Conservation (phyloP, 2,888 invertebrate species). For the Epinotia ramella region DNA sequence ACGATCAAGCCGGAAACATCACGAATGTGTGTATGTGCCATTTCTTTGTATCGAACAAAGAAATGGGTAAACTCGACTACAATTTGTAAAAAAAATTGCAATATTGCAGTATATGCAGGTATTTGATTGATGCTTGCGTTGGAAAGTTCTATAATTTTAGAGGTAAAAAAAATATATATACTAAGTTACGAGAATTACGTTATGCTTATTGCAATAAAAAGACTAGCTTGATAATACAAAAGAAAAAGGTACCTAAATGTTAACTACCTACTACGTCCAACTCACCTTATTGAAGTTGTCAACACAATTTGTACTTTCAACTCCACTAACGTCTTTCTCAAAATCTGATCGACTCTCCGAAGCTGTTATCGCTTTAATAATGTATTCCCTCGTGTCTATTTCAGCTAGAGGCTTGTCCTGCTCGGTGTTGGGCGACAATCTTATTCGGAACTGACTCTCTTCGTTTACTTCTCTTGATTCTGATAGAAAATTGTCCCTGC, state of each 20-base stretch:
- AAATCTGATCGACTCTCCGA: conserved; percentile 58
- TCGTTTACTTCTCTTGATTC: conserved; percentile 61
- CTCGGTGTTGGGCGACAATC: conserved; percentile 68
- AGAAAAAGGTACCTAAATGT: conserved; percentile 7
- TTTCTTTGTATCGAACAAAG: not conserved
- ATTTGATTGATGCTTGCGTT: not conserved
- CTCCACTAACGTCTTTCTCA: conserved; percentile 63
- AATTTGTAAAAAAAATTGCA: too few species aligned
- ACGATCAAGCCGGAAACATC: too few species aligned
- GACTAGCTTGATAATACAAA: not conserved
- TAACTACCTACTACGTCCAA: conserved; percentile 1
- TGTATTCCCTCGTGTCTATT: conserved; percentile 64
- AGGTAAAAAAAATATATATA: not conserved
- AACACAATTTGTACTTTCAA: conserved; percentile 66
- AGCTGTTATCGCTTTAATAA: conserved; percentile 66
- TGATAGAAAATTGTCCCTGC: conserved; percentile 65
- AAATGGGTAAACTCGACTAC: too few species aligned
- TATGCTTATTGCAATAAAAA: not conserved
- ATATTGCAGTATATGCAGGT: too few species aligned
- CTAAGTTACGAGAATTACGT: too few species aligned
- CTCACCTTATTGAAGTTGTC: conserved; percentile 69
- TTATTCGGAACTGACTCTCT: conserved; percentile 61
- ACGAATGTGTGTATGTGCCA: too few species aligned
- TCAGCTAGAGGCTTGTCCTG: conserved; percentile 52
- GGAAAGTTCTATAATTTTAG: not conserved